Evolutionary conservation across 23 tunicate genomes (phyloP).

Genomic region (Botrylloides violaceus): DNA sequence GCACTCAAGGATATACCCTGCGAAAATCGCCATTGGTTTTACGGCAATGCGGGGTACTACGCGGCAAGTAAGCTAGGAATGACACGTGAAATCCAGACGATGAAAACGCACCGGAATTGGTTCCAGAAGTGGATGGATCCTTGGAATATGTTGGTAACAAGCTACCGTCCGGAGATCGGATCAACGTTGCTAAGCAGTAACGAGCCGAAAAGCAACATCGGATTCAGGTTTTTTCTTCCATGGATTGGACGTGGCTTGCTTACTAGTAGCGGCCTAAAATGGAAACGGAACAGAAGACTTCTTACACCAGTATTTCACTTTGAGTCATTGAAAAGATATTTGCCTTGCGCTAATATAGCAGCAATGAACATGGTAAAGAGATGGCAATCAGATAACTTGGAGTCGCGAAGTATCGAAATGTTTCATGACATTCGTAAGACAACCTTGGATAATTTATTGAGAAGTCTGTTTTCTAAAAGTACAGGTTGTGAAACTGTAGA

Average conservation of each 20-base stretch:
- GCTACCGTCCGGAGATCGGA: not conserved
- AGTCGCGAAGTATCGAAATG: slow-evolving; percentile 25
- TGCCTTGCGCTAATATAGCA: not conserved
- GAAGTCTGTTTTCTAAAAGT: slow-evolving; percentile 38
- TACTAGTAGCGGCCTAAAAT: slow-evolving; percentile 43
- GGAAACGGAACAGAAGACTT: slow-evolving; percentile 47
- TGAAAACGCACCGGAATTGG: not conserved
- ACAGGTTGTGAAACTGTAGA: slow-evolving; percentile 48
- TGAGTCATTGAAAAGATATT: slow-evolving; percentile 12
- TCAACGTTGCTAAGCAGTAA: not conserved
- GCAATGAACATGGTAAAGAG: not conserved
- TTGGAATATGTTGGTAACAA: not conserved
- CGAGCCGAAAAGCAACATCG: not conserved
- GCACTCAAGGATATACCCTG: not conserved
- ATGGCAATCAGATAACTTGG: not conserved
- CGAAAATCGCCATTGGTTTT: not conserved
- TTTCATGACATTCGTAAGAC: slow-evolving; percentile 37
- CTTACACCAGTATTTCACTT: slow-evolving; percentile 59
- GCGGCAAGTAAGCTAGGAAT: not conserved
- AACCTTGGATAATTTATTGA: slow-evolving; percentile 54
- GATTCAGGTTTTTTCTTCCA: not conserved
- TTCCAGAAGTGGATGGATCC: not conserved
- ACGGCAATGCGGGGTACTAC: not conserved
- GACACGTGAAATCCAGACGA: not conserved
- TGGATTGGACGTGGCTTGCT: slow-evolving; percentile 73